Evolutionary conservation across 2,113 vertebrate genomes (phyloP).

Genomic region (Bos javanicus): DNA sequence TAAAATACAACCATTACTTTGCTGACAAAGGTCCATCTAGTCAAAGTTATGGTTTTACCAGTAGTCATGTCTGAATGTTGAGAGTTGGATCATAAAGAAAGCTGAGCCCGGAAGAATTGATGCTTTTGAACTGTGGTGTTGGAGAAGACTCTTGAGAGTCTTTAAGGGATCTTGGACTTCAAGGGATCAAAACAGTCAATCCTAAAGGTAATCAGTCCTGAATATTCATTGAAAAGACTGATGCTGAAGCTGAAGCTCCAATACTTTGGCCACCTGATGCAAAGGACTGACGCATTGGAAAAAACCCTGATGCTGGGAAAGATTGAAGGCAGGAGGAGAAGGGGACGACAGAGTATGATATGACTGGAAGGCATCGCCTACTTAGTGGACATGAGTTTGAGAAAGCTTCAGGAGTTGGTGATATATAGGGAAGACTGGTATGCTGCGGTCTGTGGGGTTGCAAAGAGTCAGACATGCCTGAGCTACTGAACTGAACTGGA

Average conservation of each 20-base stretch:
- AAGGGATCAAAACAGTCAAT: neutral
- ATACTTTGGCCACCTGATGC: neutral
- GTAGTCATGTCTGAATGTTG: neutral
- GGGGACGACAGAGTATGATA: neutral
- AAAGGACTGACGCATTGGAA: neutral
- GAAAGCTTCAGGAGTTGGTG: neutral
- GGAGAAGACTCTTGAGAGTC: neutral
- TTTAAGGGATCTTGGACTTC: neutral
- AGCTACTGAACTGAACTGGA: neutral
- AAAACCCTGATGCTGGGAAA: neutral
- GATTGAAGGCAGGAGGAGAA: neutral
- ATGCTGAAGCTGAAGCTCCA: neutral
- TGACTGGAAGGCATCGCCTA: neutral
- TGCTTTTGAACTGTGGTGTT: neutral
- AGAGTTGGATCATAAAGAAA: neutral
- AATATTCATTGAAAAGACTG: neutral
- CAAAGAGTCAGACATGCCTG: neutral
- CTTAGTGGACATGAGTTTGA: neutral
- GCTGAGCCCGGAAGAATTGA: fast-evolving
- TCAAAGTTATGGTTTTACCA: neutral
- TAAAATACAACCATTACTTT: neutral
- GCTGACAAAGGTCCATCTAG: neutral
- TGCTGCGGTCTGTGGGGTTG: fast-evolving
- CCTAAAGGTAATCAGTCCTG: neutral
- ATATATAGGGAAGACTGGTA: neutral